Evolutionary conservation across 1,140 invertebrate species (phyloP).

Genomic region (Pseudobourletiella spinata): DNA sequence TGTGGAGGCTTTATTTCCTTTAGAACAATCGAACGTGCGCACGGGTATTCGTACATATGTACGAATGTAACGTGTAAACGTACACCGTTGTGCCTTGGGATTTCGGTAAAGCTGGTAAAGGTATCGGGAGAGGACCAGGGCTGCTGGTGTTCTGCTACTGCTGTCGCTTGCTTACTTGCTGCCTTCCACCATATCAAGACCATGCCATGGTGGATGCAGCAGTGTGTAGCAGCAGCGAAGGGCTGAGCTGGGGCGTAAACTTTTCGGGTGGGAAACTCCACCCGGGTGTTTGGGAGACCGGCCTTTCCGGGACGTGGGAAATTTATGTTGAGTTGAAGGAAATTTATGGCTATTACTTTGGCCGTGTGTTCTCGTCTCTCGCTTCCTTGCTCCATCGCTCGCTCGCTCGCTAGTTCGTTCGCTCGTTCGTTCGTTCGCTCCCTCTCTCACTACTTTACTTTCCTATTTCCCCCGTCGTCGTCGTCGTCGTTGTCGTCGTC

Average conservation of each 20-base stretch:
- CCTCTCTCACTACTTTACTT: slow-evolving; percentile 3
- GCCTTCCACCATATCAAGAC: neutral
- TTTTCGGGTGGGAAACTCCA: slow-evolving; percentile 13
- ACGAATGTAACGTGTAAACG: no score
- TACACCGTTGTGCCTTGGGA: no score
- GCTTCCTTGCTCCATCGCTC: neutral
- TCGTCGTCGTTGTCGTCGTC: no score
- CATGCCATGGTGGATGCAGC: neutral
- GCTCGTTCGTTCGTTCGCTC: no score
- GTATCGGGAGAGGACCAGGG: no score
- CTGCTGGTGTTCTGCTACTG: neutral
- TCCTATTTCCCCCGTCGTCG: neutral
- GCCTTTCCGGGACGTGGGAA: slow-evolving; percentile 14
- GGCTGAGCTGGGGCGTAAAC: slow-evolving; percentile 8
- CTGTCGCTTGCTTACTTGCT: neutral
- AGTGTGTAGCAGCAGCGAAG: neutral
- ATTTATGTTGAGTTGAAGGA: slow-evolving; percentile 29
- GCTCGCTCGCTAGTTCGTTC: no score
- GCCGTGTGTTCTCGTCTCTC: slow-evolving; percentile 7
- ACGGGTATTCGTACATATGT: no score
- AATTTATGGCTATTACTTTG: slow-evolving; percentile 27
- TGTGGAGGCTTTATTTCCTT: no score
- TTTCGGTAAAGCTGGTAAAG: no score
- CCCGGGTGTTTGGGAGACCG: slow-evolving; percentile 2
- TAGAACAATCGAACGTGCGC: no score